Evolutionary conservation across 1,140 invertebrate species (phyloP), one percentile per base, ranked within the genome.

Genomic region (Triops longicaudatus): DNA sequence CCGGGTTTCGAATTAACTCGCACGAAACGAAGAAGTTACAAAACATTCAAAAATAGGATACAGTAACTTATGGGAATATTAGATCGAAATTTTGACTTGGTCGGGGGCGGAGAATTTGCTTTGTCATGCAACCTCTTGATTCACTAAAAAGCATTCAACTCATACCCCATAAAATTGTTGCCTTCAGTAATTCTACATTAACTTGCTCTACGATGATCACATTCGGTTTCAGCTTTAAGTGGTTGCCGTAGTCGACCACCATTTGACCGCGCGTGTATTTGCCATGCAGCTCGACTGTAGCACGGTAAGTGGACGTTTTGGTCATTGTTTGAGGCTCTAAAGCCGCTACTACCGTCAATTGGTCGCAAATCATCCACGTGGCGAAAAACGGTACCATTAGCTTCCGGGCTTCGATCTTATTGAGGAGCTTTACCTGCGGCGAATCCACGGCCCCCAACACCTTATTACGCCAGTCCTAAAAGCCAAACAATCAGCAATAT

Each of bases 241-340:
- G 37, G 44, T 85, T 81, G 7, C 83, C 83, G 81, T 88, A 87
- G 84, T 89, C 88, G 37, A 90, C 81, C 0, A 89, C 85, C 78
- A 89, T 85, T 82, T 88, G 87, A 2, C 89, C 89, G 80, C 89
- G 83, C 0, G 88, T 89, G 78, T 84, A 84, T 12, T 79, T 80
- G 22, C 88, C 88, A 74, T 81, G 79, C 10, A 90, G 82, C 80
- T 90, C 88, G 3, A 90, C 86, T 27, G 86, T 86, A 5, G 85
- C 86, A 79, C 88, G 84, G 81, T 85, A 84, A 2, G 79, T 77
- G 11, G 79, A 81, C 44, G 80, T 76, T 78, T 84, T 83, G 4
- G 75, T 79, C 26, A 85, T 81, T 17, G 85, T 79, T 11, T 74
- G 37, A 1, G 73, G 77, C 74, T 81, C 79, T 4, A 90, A 78